Evolutionary conservation across 2,113 vertebrate species (phyloP).

Genomic region (Amphilophus citrinellus): DNA sequence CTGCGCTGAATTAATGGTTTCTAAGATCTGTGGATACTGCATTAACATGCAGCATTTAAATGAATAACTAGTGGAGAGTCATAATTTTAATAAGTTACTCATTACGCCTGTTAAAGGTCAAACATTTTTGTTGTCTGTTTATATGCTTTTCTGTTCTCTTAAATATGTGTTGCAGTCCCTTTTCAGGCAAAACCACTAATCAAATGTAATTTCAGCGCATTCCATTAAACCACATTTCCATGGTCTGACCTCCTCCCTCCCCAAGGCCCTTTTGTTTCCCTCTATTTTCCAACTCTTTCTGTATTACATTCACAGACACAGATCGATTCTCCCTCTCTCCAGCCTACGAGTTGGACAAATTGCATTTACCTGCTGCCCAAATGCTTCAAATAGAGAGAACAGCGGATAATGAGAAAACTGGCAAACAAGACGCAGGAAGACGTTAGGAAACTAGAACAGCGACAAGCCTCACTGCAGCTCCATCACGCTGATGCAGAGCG

Average conservation of each 20-base stretch:
- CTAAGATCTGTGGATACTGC: neutral
- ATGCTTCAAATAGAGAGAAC: conserved; percentile 32
- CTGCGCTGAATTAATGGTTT: neutral
- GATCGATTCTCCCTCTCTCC: conserved; percentile 50
- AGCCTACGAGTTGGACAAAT: conserved; percentile 45
- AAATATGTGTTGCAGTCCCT: neutral
- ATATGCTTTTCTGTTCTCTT: conserved; percentile 26
- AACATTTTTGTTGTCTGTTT: conserved; percentile 11
- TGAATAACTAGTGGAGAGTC: neutral
- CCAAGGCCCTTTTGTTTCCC: conserved; percentile 24
- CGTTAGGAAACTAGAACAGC: conserved; percentile 18
- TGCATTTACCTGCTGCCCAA: conserved; percentile 61
- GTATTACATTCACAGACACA: conserved; percentile 32
- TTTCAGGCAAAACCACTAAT: conserved; percentile 26
- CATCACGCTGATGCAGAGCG: conserved; percentile 13
- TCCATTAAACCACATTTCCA: conserved; percentile 28
- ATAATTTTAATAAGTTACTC: neutral
- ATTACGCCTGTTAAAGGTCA: conserved; percentile 12
- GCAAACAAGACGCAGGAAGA: conserved; percentile 32
- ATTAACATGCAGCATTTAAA: conserved; percentile 12
- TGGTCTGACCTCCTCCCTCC: conserved; percentile 12
- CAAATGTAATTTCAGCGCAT: conserved; percentile 31
- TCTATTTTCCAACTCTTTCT: conserved; percentile 27
- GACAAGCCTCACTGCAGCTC: conserved; percentile 2
- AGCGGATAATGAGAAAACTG: conserved; percentile 40